phyloP scores from a whole-genome alignment of 2,888 invertebrate genomes.

The Clepsis dumicolana region DNA sequence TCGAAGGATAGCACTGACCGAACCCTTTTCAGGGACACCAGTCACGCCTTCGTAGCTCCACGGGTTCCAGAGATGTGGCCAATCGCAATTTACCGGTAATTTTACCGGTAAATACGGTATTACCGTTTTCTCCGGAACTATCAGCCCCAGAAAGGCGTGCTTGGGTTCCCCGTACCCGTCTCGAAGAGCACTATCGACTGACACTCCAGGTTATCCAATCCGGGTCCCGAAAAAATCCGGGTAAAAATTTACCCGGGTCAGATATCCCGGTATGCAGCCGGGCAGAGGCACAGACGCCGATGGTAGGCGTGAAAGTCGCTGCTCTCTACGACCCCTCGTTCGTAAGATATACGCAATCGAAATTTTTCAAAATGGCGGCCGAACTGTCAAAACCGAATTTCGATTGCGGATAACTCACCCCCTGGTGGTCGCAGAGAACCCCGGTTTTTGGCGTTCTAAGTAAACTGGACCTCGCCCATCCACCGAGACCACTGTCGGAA shows the following conservation, averaged over 20 bases:
- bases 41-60: neutral
- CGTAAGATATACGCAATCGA: neutral
- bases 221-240: neutral
- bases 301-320: neutral
- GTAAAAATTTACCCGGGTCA: neutral
- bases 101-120: neutral
- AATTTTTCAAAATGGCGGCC: neutral
- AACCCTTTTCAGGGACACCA: neutral
- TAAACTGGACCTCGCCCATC: neutral
- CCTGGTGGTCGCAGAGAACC: neutral
- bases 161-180: neutral
- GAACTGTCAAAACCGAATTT: neutral
- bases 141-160: neutral
- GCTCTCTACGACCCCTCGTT: neutral
- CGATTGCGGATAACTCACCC: neutral
- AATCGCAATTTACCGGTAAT: neutral
- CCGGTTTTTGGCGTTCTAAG: neutral
- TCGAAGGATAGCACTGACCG: neutral
- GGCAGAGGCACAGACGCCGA: neutral
- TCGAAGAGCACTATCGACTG: neutral
- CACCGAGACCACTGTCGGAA: neutral
- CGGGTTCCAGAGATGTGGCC: neutral
- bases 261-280: neutral
- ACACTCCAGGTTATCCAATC: neutral
- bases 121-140: neutral